Base-by-base conservation (phyloP, 2,113 vertebrate species). In the Crotalus tigris region DNA sequence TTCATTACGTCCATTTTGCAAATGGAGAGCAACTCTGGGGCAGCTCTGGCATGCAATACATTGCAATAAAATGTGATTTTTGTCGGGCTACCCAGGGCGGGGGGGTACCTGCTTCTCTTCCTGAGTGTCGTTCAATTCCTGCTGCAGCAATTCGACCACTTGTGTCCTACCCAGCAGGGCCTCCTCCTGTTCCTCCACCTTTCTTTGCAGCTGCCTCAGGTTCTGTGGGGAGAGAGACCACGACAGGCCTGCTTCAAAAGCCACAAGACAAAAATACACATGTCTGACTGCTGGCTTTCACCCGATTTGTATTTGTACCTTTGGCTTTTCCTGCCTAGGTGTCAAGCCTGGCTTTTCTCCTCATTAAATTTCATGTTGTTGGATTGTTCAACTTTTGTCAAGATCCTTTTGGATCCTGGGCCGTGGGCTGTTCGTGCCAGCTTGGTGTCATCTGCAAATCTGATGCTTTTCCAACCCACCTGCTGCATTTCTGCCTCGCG, bases 91-190 rank as follows among this genome's bases (percentile, higher is more conserved):
- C 2, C 17, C 1, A 0, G 2, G 1, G 1, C 6, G 1, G 1
- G 1, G 12, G 0, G 19, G 44, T 95, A 99, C 99, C 99, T 98
- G 98, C 93, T 99, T 99, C 92, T 98, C 98, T 91, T 98, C 97
- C 89, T 99, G 98, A 0, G 98, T 98, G 29, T 95, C 90, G 90
- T 90, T 96, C 51, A 99, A 94, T 94, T 99, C 98, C 94, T 98
- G 98, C 94, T 99, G 98, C 87, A 99, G 97, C 97, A 99, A 95
- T 64, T 99, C 98, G 44, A 99, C 95, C 51, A 98, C 98, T 91
- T 98, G 98, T 55, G 98, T 95, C 3, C 97, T 98, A 88, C 98
- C 98, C 39, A 95, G 92, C 11, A 99, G 95, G 24, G 98, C 96
- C 91, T 98, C 98, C 59, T 98, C 98, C 0, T 98, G 97, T 94